Base-by-base conservation (phyloP, 2,113 vertebrate species). In the Sinocyclocheilus anshuiensis region DNA sequence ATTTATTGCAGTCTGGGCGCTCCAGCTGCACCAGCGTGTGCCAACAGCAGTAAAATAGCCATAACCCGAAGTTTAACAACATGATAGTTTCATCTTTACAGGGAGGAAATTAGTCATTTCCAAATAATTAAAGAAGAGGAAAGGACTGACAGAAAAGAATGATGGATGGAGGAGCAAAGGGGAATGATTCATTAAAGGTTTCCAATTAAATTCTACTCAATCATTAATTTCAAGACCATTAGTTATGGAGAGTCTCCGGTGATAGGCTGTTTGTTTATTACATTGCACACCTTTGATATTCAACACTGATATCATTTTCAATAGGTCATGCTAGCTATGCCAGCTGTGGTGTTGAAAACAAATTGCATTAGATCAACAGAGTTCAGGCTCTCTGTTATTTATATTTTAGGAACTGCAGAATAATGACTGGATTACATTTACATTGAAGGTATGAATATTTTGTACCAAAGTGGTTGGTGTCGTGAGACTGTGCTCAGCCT, bases 31-130 rank as follows among this genome's bases (percentile, higher is more conserved):
- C 11, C 55, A 55, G 55, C 74, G 18, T 63, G 84, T 84, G 84
- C 36, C 57, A 72, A 39, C 63, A 77, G 83, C 72, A 81, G 65
- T 90, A 88, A 87, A 88, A 85, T 63, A 81, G 20, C 26, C 75
- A 42, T 53, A 81, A 74, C 42, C 39, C 6, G 36, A 36, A n/a
- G 16, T 29, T 80, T 87, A 79, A 53, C 63, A 67, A 75, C 6
- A 12, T 77, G 71, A 79, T 72, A 77, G n/a, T 33, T 71, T 45
- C 22, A 16, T 22, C 18, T 84, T 26, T 57, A 22, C 61, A 69
- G 29, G 39, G 74, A 81, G 29, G 29, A 33, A 69, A 74, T 74
- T 0, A 83, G 79, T 22, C 1, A 33, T 65, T 42, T 76, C 48
- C 48, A 16, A 61, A 63, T 36, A 86, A 78, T 57, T 79, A 53